Evolutionary conservation across 2,113 vertebrate genomes (phyloP).

Genomic region (Pangasianodon gigas): DNA sequence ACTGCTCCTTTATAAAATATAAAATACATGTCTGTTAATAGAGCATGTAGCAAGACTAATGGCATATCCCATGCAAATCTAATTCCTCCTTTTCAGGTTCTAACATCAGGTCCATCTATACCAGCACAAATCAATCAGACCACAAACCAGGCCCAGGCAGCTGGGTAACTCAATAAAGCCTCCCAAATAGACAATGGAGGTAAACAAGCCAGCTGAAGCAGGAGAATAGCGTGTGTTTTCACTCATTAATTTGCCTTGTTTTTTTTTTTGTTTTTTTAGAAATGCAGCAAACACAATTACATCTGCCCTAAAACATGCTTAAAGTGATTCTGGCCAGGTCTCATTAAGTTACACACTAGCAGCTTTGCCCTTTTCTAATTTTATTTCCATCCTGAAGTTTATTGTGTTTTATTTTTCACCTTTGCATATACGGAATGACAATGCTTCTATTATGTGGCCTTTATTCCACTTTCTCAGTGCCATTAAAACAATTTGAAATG

Average conservation of each 20-base stretch:
- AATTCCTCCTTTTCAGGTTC: constrained; percentile 40
- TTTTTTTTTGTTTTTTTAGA: constrained; percentile 10
- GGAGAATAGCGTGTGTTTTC: constrained; percentile 31
- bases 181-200: constrained; percentile 68
- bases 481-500: background rate
- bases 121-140: constrained; percentile 66
- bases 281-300: constrained; percentile 51
- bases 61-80: constrained; percentile 11
- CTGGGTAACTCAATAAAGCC: constrained; percentile 74
- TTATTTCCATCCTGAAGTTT: background rate
- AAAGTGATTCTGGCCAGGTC: constrained; percentile 45
- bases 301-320: constrained; percentile 26
- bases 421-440: background rate
- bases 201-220: constrained; percentile 70
- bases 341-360: constrained; percentile 33
- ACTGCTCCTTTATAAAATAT: background rate
- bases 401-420: background rate
- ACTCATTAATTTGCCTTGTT: constrained; percentile 37
- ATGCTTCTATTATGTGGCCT: background rate
- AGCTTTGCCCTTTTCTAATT: background rate
- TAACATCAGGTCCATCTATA: constrained; percentile 55
- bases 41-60: constrained; percentile 20
- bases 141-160: constrained; percentile 60
- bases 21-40: background rate
- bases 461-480: background rate